phyloP scores from a whole-genome alignment of 2,888 invertebrate species.

The Drosophila pegasa region DNA sequence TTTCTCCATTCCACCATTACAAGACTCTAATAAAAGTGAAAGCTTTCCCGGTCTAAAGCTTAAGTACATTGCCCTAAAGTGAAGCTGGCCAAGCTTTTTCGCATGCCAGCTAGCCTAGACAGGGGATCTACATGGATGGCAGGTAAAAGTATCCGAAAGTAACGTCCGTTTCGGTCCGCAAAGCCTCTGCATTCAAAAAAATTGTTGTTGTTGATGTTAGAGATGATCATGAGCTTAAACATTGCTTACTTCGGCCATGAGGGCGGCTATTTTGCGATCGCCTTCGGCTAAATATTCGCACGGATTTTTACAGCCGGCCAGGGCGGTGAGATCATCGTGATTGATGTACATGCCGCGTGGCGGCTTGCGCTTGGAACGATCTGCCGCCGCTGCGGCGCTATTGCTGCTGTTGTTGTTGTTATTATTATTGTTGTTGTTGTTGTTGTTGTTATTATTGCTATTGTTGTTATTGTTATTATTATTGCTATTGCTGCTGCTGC shows the following conservation, averaged over 20 bases:
- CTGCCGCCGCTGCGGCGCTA: slow-evolving; percentile 74
- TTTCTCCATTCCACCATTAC: no score
- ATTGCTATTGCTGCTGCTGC: slow-evolving; percentile 11
- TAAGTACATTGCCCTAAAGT: no score
- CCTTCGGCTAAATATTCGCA: slow-evolving; percentile 95
- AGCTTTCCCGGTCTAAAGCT: no score
- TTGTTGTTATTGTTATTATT: not conserved
- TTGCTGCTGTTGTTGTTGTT: slow-evolving; percentile 48
- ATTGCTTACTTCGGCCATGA: slow-evolving; percentile 96
- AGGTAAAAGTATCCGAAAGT: no score
- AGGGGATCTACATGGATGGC: no score
- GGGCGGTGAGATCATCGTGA: slow-evolving; percentile 97
- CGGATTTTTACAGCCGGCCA: slow-evolving; percentile 87
- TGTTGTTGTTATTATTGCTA: not conserved
- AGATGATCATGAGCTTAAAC: slow-evolving; percentile 12
- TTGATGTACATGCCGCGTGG: slow-evolving; percentile 99
- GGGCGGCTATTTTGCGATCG: slow-evolving; percentile 96
- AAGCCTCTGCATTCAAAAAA: no score
- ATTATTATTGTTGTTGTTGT: not conserved
- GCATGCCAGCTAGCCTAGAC: no score
- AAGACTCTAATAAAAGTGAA: no score
- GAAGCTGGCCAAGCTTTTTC: no score
- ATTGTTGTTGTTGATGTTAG: not conserved
- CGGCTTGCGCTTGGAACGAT: slow-evolving; percentile 92
- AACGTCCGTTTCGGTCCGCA: no score